Evolutionary conservation across 2,113 vertebrate genomes (phyloP), one percentile per base, ranked within the genome.

Genomic region (Lophius piscatorius): DNA sequence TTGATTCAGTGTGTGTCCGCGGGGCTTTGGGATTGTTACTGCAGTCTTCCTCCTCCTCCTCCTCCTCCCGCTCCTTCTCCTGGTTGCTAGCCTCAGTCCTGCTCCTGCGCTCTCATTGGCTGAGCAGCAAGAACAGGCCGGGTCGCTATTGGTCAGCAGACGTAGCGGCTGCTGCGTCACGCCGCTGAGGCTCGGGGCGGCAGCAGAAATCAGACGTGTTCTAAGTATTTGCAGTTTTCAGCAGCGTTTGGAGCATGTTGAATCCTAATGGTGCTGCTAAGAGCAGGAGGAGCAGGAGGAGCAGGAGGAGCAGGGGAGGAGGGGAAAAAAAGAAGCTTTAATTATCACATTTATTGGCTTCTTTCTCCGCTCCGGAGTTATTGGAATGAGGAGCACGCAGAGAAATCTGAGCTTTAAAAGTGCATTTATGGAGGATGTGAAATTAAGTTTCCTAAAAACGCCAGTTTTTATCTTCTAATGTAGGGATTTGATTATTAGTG

Each of bases 71-170:
- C 42, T 59, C 8, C 46, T 54, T 28, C 70, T 76, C 63, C 70
- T 70, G n/a, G 77, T 89, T 89, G 82, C 88, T 87, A 90, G 74
- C 84, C 84, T 83, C 70, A 48, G 33, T 72, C 48, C 73, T 40
- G 62, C 50, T 78, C 64, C 50, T 12, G 31, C 21, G 1, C 64
- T 77, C 61, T 78, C 48, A 90, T 89, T 90, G 52, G 90, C 68
- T 2, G 46, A 70, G 51, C 17, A n/a, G 14, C 5, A 5, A 33
- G 23, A 59, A 75, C 54, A 76, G 74, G 63, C 52, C 24, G 60
- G 57, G 14, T 40, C 64, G 1, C 26, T 51, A 90, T 85, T 90
- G 88, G 89, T 57, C 33, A 34, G 74, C 63, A 5, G 33, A 20
- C 52, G 57, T 62, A 73, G 68, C 66, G 70, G 66, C 60, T 78